Conservation (phyloP, 1,140 invertebrate genomes). For the Macrobrachium rosenbergii region DNA sequence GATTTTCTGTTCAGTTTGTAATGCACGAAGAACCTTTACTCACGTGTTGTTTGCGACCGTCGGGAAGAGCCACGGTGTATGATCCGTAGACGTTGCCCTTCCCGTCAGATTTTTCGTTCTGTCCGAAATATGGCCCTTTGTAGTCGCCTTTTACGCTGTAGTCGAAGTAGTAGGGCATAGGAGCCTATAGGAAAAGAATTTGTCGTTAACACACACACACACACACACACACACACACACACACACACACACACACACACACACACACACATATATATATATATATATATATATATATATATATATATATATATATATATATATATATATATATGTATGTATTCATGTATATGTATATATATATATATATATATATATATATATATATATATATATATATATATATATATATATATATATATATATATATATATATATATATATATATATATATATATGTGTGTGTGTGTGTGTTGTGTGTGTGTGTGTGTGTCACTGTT, state of each 20-base stretch:
- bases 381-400: background rate
- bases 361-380: background rate
- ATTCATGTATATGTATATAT: too few species aligned
- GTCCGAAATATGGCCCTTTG: slow-evolving; percentile 27
- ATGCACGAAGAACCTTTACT: background rate
- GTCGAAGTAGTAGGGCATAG: slow-evolving; percentile 26
- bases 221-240: too few species aligned
- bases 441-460: background rate
- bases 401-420: too few species aligned
- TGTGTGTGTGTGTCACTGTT: background rate
- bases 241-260: background rate
- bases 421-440: too few species aligned
- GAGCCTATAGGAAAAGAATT: background rate
- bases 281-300: slow-evolving; percentile 7
- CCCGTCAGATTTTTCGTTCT: slow-evolving; percentile 33
- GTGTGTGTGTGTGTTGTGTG: background rate
- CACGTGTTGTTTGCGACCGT: slow-evolving; percentile 31
- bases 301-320: background rate
- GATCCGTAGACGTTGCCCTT: slow-evolving; percentile 28
- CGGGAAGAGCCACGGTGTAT: slow-evolving; percentile 37
- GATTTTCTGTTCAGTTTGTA: background rate
- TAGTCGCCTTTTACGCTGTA: slow-evolving; percentile 46
- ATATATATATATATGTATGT: background rate
- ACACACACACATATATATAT: background rate
- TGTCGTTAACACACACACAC: background rate